Conservation (phyloP, 37 sponge, comb jelly and placozoan species). For the Ianthella basta region DNA sequence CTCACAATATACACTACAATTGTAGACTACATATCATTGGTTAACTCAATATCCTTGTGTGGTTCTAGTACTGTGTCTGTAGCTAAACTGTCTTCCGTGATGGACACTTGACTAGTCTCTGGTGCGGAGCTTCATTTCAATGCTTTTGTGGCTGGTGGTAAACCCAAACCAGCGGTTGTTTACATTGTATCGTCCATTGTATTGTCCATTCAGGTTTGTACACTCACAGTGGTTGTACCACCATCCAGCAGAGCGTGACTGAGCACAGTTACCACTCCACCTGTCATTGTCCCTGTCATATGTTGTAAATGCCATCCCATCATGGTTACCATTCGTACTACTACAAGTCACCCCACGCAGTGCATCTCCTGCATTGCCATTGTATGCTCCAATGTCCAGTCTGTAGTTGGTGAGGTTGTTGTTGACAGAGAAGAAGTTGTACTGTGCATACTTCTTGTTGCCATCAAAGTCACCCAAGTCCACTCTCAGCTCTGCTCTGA, state of each 20-base stretch:
- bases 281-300: background rate
- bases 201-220: background rate
- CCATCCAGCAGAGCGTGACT: constrained; percentile 12
- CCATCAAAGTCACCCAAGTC: constrained; percentile 9
- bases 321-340: too few species aligned
- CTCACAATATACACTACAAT: too few species aligned
- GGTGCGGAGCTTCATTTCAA: constrained; percentile 16
- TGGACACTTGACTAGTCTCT: background rate
- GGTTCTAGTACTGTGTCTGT: too few species aligned
- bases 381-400: constrained; percentile 14
- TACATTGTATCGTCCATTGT: too few species aligned
- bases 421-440: constrained; percentile 4
- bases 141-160: background rate
- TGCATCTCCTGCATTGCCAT: constrained; percentile 22
- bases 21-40: too few species aligned
- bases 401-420: constrained; percentile 11
- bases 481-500: constrained; percentile 6
- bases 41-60: too few species aligned
- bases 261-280: constrained; percentile 33
- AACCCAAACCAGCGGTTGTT: background rate
- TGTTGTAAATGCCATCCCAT: too few species aligned
- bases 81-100: background rate
- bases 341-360: too few species aligned
- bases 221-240: constrained; percentile 11
- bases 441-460: background rate